These are phyloP conservation scores for Anolis apletophallus DNA, from an alignment of 2,797 vertebrate genomes.

Conservation along the genomic window DNA sequence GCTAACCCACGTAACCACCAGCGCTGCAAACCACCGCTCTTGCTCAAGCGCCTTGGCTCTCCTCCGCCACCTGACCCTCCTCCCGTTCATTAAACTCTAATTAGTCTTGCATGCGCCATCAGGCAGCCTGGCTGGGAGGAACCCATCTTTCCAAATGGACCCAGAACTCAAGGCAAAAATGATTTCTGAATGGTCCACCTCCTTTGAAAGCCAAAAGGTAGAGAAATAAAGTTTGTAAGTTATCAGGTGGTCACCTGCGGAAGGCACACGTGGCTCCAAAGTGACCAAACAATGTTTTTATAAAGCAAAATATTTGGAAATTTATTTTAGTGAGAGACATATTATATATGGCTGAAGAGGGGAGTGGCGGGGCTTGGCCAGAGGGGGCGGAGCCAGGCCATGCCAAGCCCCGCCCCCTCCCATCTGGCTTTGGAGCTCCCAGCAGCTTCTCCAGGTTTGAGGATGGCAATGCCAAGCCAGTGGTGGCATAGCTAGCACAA, in stretches of 20 bases:
- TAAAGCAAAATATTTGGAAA: no score
- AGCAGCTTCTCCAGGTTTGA: no score
- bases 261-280: not conserved
- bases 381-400: no score
- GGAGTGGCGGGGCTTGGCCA: no score
- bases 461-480: no score
- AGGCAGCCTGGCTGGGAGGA: conserved; percentile 39
- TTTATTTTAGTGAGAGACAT: no score
- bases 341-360: no score
- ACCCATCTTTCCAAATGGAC: conserved; percentile 6
- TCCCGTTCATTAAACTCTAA: conserved; percentile 55
- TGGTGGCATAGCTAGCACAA: no score
- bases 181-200: not conserved
- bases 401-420: no score
- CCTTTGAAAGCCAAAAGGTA: not conserved
- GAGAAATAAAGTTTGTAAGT: not conserved
- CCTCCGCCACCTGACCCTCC: conserved; percentile 12
- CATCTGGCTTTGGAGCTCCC: no score
- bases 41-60: not conserved
- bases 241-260: not conserved
- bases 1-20: conserved; percentile 44
- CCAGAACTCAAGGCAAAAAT: not conserved
- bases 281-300: no score
- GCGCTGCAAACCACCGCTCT: conserved; percentile 26
- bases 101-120: conserved; percentile 18